Percentiles rank a stretch among this genome's conserved stretches.
These are phyloP conservation scores for Pocillopora grandis DNA, from an alignment of 92 coral and sea anemone species.

Conservation along the genomic window DNA sequence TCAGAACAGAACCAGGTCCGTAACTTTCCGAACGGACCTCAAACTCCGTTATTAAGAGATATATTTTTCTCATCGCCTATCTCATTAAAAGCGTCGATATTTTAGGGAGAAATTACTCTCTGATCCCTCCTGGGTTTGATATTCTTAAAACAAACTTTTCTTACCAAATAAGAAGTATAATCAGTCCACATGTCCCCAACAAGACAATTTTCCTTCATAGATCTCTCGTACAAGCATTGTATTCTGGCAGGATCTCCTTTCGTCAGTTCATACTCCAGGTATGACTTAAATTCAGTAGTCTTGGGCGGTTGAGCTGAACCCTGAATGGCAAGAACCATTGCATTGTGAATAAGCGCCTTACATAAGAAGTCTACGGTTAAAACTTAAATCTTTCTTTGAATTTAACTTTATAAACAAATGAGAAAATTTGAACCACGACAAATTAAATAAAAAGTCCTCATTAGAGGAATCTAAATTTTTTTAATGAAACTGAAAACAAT, in stretches of 20 bases:
- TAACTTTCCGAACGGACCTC: no score
- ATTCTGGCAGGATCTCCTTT: slow-evolving; percentile 86
- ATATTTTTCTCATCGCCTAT: no score
- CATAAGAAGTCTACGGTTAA: no score
- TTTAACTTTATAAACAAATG: no score
- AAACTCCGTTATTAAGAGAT: no score
- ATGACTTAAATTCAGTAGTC: slow-evolving; percentile 77
- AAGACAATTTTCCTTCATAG: slow-evolving; percentile 91
- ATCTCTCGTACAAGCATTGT: slow-evolving; percentile 95
- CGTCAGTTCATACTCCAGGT: slow-evolving; percentile 82
- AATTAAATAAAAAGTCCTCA: no score
- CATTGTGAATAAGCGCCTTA: no score
- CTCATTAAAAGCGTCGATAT: background rate
- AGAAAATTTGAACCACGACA: no score
- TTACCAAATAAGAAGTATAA: slow-evolving; percentile 83
- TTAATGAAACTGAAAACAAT: no score
- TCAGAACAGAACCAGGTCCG: no score
- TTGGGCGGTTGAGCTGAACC: slow-evolving; percentile 70
- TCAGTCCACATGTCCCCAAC: slow-evolving; percentile 91
- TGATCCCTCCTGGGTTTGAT: background rate
- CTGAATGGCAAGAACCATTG: slow-evolving; percentile 9
- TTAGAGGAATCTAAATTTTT: no score
- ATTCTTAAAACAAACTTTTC: background rate
- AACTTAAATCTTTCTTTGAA: no score
- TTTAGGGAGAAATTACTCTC: background rate